phyloP scores from a whole-genome alignment of 2,888 invertebrate genomes.

The Athetis lepigone region DNA sequence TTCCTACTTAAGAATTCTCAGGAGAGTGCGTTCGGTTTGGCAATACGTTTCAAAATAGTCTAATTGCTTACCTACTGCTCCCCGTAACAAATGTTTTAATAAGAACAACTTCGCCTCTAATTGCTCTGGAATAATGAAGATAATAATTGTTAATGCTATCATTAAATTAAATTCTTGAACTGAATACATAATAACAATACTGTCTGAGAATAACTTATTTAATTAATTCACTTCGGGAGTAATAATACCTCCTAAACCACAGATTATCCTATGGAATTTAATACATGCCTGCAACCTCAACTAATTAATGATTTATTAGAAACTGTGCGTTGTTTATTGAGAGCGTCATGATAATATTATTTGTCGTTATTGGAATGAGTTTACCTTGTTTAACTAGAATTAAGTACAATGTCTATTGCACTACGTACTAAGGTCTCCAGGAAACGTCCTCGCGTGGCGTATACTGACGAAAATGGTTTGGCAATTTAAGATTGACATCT shows the following conservation, averaged over 20 bases:
- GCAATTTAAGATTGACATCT: too few species aligned
- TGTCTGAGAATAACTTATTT: constrained; percentile 12
- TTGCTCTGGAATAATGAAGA: constrained; percentile 6
- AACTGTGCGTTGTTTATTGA: constrained; percentile 25
- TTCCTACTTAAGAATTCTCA: constrained; percentile 14
- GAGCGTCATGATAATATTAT: background rate
- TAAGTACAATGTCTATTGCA: background rate
- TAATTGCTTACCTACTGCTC: background rate
- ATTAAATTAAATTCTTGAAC: constrained; percentile 12
- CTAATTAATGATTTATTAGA: constrained; percentile 21
- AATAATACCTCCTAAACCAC: constrained; percentile 13
- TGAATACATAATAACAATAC: constrained; percentile 19
- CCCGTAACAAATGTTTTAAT: constrained; percentile 1
- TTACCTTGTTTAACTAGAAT: constrained; percentile 13
- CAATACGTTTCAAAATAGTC: constrained; percentile 3
- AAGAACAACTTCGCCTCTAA: constrained; percentile 1
- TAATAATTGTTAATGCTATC: constrained; percentile 1
- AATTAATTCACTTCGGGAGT: constrained; percentile 16
- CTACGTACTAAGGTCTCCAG: background rate
- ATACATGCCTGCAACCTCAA: background rate
- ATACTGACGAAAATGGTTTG: too few species aligned
- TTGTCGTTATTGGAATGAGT: constrained; percentile 4
- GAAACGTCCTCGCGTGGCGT: too few species aligned
- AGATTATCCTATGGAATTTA: background rate
- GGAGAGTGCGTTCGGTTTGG: constrained; percentile 3